phyloP scores from a whole-genome alignment of 2,797 vertebrate genomes.

The Poecile montanus region DNA sequence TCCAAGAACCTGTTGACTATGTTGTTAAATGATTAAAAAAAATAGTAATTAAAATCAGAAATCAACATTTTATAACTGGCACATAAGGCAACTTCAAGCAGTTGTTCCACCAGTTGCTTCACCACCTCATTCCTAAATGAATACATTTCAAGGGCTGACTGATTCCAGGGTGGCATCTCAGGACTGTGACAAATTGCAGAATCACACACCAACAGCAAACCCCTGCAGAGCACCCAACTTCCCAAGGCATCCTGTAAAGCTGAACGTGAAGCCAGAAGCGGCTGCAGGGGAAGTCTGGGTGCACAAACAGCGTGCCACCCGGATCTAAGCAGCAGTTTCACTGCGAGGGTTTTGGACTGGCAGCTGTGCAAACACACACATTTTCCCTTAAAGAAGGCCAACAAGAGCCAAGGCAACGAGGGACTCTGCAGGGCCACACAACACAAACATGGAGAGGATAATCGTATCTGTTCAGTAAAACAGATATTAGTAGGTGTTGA shows the following conservation, averaged over 20 bases:
- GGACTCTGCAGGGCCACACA: neutral
- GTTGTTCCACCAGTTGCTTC: neutral
- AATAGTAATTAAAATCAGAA: neutral
- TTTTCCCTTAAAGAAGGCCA: neutral
- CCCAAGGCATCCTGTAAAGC: neutral
- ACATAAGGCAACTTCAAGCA: neutral
- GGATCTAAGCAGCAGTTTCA: neutral
- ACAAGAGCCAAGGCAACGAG: accelerated
- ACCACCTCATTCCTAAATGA: neutral
- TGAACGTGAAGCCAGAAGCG: neutral
- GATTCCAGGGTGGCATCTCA: neutral
- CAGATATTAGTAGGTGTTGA: neutral
- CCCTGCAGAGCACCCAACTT: neutral
- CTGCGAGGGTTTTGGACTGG: neutral
- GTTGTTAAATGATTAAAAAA: neutral
- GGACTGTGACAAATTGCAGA: neutral
- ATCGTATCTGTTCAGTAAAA: neutral
- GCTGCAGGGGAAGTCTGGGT: neutral
- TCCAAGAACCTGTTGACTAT: neutral
- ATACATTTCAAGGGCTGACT: neutral
- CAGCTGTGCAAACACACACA: neutral
- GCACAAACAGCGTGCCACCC: accelerated
- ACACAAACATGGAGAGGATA: neutral
- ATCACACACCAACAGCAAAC: neutral
- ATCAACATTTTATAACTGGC: neutral